A percentile compares a stretch with the other conserved stretches of the same genome.
Evolutionary conservation across 2,888 invertebrate species (phyloP).

Genomic region (Acrobasis consociella): DNA sequence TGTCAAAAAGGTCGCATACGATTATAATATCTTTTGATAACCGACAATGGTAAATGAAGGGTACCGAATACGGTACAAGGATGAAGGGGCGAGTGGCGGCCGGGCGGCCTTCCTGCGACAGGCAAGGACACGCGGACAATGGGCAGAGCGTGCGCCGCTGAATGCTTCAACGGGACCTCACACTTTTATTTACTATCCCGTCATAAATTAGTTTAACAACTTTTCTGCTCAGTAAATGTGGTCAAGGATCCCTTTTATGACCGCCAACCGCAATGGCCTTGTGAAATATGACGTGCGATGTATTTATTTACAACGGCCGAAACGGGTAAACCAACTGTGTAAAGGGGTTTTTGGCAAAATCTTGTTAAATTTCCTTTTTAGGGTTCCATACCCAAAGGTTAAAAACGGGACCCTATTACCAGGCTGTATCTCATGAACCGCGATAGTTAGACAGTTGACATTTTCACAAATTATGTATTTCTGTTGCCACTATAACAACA

Average conservation of each 20-base stretch:
- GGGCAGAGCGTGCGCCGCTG: slow-evolving; percentile 51
- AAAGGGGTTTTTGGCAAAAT: too few relatives aligned
- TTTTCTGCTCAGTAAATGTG: slow-evolving; percentile 49
- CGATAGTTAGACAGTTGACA: too few relatives aligned
- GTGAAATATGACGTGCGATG: slow-evolving; percentile 33
- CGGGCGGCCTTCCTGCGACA: slow-evolving; percentile 59
- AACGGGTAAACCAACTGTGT: background rate
- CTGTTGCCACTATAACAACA: too few relatives aligned
- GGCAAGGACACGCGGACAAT: slow-evolving; percentile 67
- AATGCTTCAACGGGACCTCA: slow-evolving; percentile 54
- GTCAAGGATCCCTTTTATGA: slow-evolving; percentile 54
- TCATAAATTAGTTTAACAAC: slow-evolving; percentile 64
- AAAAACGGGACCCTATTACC: too few relatives aligned
- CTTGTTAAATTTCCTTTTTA: too few relatives aligned
- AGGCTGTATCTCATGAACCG: too few relatives aligned
- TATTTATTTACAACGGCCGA: background rate
- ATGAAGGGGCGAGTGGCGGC: slow-evolving; percentile 52
- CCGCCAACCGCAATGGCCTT: slow-evolving; percentile 45
- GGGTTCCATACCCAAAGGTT: too few relatives aligned
- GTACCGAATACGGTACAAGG: slow-evolving; percentile 33
- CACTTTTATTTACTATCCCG: slow-evolving; percentile 53
- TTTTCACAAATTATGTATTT: too few relatives aligned
- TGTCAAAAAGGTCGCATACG: slow-evolving; percentile 1
- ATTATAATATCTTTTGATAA: slow-evolving; percentile 10
- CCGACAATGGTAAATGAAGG: slow-evolving; percentile 23